Base-by-base conservation (phyloP, 1,140 invertebrate species). In the Plectrocnemia conspersa region DNA sequence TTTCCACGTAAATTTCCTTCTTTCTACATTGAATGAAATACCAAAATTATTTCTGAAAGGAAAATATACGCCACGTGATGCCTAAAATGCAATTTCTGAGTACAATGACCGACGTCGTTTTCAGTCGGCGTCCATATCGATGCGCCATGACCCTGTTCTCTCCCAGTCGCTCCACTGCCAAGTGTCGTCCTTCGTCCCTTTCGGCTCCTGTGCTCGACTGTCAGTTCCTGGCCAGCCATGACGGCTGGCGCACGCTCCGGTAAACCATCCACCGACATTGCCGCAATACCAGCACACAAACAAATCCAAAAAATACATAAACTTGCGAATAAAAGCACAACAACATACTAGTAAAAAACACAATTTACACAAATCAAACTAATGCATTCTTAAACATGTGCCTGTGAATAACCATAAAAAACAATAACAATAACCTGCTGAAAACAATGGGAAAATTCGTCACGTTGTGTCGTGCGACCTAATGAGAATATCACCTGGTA, bases 111-210 rank as follows among this genome's bases (percentile, higher is more conserved):
- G n/a, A n/a, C n/a, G n/a, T n/a, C n/a, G n/a, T n/a, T n/a, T n/a
- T n/a, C n/a, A n/a, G n/a, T n/a, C n/a, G 27, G 27, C 13, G 13
- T 38, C 35, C 35, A 38, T 16, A 16, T 38, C 35, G 35, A 38
- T 16, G 35, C 7, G 18, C 13, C 13, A 13, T 5, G 5, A 16
- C 35, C 35, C 35, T 38, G 18, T 16, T 38, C 35, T 38, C 10
- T 38, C 35, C 35, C 6, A 16, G 35, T n/a, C n/a, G 11, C 35
- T 38, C 35, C 35, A 13, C 18, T 38, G 18, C 18, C 35, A 16
- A 10, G 5, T 5, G 6, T 38, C 7, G 35, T 38, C 35, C 35
- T 38, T 38, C 7, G 35, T 38, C 35, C 35, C 35, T 5, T 16
- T 7, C 35, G 35, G 5, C 7, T 5, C 11, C 10, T 13, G 13